These are phyloP conservation scores for Pachyramphus minor DNA, from an alignment of 2,113 vertebrate genomes.

Conservation along the genomic window DNA sequence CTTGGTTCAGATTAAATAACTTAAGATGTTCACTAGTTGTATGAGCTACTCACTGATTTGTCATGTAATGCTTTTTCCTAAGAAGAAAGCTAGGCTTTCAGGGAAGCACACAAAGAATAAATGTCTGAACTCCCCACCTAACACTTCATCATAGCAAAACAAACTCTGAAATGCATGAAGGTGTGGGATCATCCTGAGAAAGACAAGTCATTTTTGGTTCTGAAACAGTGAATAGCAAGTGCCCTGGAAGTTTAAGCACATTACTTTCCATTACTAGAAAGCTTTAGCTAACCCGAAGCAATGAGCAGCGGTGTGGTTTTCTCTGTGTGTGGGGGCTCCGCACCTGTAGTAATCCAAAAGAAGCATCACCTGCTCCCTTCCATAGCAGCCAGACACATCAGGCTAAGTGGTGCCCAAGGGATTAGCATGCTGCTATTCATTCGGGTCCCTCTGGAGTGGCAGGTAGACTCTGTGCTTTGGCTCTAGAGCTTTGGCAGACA, in stretches of 20 bases:
- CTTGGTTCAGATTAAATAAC: background rate
- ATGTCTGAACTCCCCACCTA: background rate
- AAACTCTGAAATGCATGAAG: background rate
- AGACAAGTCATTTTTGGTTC: background rate
- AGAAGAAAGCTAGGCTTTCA: background rate
- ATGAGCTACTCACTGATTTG: background rate
- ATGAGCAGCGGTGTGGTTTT: background rate
- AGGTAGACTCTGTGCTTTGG: slow-evolving; percentile 2
- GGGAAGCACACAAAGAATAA: background rate
- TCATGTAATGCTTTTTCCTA: background rate
- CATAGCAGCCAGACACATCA: slow-evolving; percentile 4
- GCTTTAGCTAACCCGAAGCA: background rate
- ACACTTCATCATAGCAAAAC: background rate
- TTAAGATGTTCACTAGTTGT: background rate
- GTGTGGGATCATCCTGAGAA: background rate
- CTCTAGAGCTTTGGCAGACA: slow-evolving; percentile 5
- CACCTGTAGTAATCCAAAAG: slow-evolving; percentile 6
- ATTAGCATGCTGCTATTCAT: slow-evolving; percentile 57
- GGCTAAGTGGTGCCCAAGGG: background rate
- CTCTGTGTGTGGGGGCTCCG: slow-evolving; percentile 1
- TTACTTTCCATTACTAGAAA: background rate
- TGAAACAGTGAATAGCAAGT: background rate
- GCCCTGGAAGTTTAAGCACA: background rate
- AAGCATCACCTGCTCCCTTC: background rate
- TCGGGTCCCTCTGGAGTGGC: slow-evolving; percentile 16